These are phyloP conservation scores for Venustoraphidia nigricollis DNA, from an alignment of 2,888 invertebrate species.

Conservation along the genomic window DNA sequence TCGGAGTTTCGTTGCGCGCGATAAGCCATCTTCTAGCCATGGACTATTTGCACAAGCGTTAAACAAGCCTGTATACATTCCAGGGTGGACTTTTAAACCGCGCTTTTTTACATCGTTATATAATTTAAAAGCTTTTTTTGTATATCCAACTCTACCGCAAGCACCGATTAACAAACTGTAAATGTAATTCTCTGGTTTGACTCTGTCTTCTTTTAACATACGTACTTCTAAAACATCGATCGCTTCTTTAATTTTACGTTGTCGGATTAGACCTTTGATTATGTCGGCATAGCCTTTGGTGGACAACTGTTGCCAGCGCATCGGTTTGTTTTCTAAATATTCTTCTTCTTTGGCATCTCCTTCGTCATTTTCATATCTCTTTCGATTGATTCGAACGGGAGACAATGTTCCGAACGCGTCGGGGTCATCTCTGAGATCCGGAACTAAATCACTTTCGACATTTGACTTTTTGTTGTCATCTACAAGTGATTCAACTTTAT, in stretches of 20 bases:
- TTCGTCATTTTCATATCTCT: conserved; percentile 26
- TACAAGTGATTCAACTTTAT: too few relatives aligned
- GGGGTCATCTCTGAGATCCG: conserved; percentile 28
- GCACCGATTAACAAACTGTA: conserved; percentile 72
- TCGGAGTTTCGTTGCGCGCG: conserved; percentile 47
- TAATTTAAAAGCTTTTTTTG: conserved; percentile 71
- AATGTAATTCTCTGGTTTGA: conserved; percentile 62
- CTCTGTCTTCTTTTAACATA: conserved; percentile 62
- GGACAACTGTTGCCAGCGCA: conserved; percentile 31
- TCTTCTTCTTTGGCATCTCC: conserved; percentile 45
- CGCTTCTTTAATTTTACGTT: conserved; percentile 58
- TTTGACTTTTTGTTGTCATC: too few relatives aligned
- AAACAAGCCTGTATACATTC: conserved; percentile 73
- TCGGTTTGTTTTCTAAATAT: conserved; percentile 33
- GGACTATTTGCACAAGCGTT: conserved; percentile 78
- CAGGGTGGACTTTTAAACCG: conserved; percentile 43
- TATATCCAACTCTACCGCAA: conserved; percentile 69
- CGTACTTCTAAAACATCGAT: conserved; percentile 60
- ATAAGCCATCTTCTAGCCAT: conserved; percentile 47
- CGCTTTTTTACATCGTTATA: conserved; percentile 71
- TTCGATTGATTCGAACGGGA: conserved; percentile 20
- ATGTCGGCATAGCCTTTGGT: conserved; percentile 51
- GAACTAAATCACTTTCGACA: background rate
- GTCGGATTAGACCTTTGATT: conserved; percentile 48
- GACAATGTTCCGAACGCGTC: conserved; percentile 39